Conservation (phyloP, 1,140 invertebrate species). For the Bemisia tabaci region DNA sequence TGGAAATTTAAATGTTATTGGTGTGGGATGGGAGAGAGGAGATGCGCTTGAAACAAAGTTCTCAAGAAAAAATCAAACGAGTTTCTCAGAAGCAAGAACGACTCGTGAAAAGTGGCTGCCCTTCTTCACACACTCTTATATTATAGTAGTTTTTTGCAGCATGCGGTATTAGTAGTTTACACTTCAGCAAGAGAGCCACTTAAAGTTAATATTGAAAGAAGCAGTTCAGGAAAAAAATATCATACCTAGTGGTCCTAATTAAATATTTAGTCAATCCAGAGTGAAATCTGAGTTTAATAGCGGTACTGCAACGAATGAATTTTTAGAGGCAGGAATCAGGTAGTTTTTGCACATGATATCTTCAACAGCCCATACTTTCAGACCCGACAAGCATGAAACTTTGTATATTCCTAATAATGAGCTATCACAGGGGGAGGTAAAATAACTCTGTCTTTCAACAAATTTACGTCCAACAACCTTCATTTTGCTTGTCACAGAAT, state of each 20-base stretch:
- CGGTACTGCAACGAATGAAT: neutral
- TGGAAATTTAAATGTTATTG: no score
- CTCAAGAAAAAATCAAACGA: no score
- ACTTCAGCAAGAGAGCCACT: neutral
- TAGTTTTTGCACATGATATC: neutral
- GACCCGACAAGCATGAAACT: neutral
- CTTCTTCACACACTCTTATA: no score
- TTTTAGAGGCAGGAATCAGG: neutral
- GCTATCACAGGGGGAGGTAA: conserved; percentile 7
- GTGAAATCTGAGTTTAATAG: no score
- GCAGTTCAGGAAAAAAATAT: neutral
- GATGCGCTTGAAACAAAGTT: no score
- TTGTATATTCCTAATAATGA: conserved; percentile 5
- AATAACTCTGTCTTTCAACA: conserved; percentile 3
- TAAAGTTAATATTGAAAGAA: neutral
- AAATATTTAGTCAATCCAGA: no score
- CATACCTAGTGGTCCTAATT: no score
- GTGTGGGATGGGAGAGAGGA: no score
- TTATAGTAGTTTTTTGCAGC: no score
- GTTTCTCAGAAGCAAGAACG: no score
- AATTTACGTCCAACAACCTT: conserved; percentile 2
- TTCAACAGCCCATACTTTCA: conserved; percentile 4
- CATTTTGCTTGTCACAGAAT: neutral
- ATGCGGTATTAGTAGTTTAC: neutral
- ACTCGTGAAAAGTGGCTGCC: no score